Evolutionary conservation across 2,113 vertebrate species (phyloP).

Genomic region (Aphyosemion australe): DNA sequence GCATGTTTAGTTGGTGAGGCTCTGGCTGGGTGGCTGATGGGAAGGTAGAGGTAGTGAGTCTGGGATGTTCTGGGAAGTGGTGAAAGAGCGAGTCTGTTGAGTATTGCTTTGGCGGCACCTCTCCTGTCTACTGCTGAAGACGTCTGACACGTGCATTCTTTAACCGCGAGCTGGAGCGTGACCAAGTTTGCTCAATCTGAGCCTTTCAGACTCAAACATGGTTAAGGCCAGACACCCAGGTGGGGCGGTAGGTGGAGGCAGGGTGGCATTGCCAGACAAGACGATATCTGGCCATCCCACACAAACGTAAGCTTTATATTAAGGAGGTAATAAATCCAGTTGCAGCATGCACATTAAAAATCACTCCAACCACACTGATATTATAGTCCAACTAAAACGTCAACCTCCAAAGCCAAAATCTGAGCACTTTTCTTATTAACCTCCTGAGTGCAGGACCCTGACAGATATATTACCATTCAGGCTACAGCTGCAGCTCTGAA

Average conservation of each 20-base stretch:
- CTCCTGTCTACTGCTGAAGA: conserved; percentile 24
- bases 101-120: conserved; percentile 40
- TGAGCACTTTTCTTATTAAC: conserved; percentile 5
- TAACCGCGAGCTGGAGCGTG: conserved; percentile 56
- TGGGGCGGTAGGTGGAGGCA: conserved; percentile 12
- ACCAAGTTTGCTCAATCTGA: conserved; percentile 70
- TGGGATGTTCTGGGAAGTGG: conserved; percentile 74
- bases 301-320: conserved; percentile 22
- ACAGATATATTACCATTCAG: conserved; percentile 2
- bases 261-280: conserved; percentile 50
- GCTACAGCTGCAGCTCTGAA: background rate
- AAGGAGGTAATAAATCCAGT: conserved; percentile 20
- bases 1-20: conserved; percentile 52
- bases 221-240: conserved; percentile 42
- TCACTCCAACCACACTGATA: conserved; percentile 20
- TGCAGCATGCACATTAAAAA: conserved; percentile 10
- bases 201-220: conserved; percentile 62
- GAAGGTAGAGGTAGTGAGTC: conserved; percentile 48
- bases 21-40: conserved; percentile 47
- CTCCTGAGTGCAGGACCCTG: conserved; percentile 8
- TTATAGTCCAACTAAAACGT: conserved; percentile 11
- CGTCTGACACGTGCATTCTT: conserved; percentile 56
- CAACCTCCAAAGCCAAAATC: conserved; percentile 29
- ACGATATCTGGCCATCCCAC: conserved; percentile 35
- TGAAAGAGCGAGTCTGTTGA: conserved; percentile 76